These are phyloP conservation scores for Callyntrura sp. DNA, from an alignment of 2,888 invertebrate genomes.

Conservation along the genomic window DNA sequence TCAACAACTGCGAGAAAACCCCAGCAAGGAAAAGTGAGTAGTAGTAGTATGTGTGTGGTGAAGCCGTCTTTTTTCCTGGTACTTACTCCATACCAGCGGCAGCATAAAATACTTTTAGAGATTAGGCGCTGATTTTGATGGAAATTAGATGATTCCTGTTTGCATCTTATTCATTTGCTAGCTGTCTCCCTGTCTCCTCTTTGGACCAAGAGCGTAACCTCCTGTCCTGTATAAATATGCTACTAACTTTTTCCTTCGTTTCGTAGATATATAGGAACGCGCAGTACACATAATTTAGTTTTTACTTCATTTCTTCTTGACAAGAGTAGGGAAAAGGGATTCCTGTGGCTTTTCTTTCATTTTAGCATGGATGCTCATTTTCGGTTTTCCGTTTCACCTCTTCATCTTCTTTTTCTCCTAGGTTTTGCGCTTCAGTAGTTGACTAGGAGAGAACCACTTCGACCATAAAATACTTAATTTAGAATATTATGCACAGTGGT, in stretches of 20 bases:
- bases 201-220: slow-evolving; percentile 2
- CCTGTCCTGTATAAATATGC: slow-evolving; percentile 47
- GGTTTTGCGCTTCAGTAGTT: too few species aligned
- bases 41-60: neutral
- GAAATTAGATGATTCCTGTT: slow-evolving; percentile 75
- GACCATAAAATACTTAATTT: slow-evolving; percentile 31
- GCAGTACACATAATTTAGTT: slow-evolving; percentile 23
- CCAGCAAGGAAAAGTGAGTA: neutral
- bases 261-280: neutral
- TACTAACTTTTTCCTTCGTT: slow-evolving; percentile 37
- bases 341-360: slow-evolving; percentile 69
- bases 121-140: slow-evolving; percentile 76
- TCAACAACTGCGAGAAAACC: slow-evolving; percentile 34
- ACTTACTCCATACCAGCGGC: neutral
- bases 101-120: slow-evolving; percentile 50
- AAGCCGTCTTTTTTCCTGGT: neutral
- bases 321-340: slow-evolving; percentile 49
- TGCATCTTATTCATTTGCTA: slow-evolving; percentile 56
- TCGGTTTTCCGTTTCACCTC: slow-evolving; percentile 54
- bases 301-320: slow-evolving; percentile 43
- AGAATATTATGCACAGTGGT: slow-evolving; percentile 21
- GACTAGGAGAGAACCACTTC: slow-evolving; percentile 46
- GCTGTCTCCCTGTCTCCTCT: slow-evolving; percentile 48
- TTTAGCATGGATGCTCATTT: slow-evolving; percentile 4
- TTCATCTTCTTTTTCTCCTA: slow-evolving; percentile 39